Evolutionary conservation across 2,888 invertebrate genomes (phyloP), one percentile per base, ranked within the genome.

Genomic region (Chloromyia formosa): DNA sequence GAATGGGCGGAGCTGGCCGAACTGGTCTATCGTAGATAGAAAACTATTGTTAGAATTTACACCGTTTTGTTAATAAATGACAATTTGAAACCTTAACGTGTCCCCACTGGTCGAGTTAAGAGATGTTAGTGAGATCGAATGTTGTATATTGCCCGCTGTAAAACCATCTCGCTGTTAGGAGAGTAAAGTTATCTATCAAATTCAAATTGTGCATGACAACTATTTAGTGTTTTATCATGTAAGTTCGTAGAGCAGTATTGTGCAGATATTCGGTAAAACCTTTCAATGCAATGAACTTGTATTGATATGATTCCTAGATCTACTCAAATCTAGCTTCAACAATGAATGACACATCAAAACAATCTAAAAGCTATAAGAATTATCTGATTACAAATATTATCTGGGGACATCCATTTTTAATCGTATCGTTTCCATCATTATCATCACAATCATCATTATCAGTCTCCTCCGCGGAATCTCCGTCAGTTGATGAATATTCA

Each of bases 1-100:
- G 76, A 27, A 77, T 49, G 27, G 72, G 45, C 45, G 76, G 77
- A 45, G 77, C 77, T 35, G 74, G 75, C 27, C 75, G 53, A 49
- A 68, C 45, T 3, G 76, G 75, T 71, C 77, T 75, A n/a, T 54
- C 4, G n/a, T 35, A 16, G 7, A 35, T 18, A 53, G 20, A 18
- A 56, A 35, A 35, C 2, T 35, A 2, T 35, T 35, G 27, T 35
- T 35, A 35, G 27, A 2, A 35, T 35, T 35, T 35, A 7, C 2
- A 35, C 27, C 3, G 2, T 35, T 2, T 35, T 35, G 7, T 35
- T 4, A 35, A 35, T 35, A 7, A 35, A 35, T 35, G 27, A 35
- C 2, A 35, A 35, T 35, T 73, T 61, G 14, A 23, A 27, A 60
- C 73, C 61, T 73, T 27, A 73, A 49, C 10, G 20, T 18, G 40